These are phyloP conservation scores for Enoplosus armatus DNA, from an alignment of 2,797 vertebrate genomes.

Conservation along the genomic window DNA sequence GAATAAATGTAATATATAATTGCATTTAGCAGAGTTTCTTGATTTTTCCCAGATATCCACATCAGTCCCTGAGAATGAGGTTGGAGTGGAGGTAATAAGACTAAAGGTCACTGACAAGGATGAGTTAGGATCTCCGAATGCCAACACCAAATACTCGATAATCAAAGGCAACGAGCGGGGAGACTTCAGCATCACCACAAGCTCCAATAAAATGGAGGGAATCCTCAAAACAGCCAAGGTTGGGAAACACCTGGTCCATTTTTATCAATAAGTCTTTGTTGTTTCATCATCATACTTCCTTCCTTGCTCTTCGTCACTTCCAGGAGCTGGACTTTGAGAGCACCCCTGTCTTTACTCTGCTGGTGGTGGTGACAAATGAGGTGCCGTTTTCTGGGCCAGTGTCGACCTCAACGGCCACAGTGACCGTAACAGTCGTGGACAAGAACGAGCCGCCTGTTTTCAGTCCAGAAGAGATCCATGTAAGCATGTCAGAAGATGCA, in stretches of 20 bases:
- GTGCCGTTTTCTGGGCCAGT: slow-evolving; percentile 78
- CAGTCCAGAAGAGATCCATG: slow-evolving; percentile 58
- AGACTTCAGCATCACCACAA: slow-evolving; percentile 82
- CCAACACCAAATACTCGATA: slow-evolving; percentile 83
- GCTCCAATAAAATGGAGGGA: slow-evolving; percentile 86
- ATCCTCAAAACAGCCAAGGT: slow-evolving; percentile 87
- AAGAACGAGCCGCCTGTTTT: slow-evolving; percentile 89
- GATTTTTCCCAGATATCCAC: slow-evolving; percentile 75
- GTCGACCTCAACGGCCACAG: slow-evolving; percentile 83
- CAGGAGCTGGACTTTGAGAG: slow-evolving; percentile 90
- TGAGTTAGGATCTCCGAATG: slow-evolving; percentile 72
- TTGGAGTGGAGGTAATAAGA: slow-evolving; percentile 77
- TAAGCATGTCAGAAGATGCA: slow-evolving; percentile 74
- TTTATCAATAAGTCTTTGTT: not conserved
- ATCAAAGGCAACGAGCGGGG: slow-evolving; percentile 81
- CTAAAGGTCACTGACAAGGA: slow-evolving; percentile 86
- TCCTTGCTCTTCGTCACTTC: not conserved
- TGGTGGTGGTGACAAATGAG: slow-evolving; percentile 85
- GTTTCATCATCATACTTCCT: not conserved
- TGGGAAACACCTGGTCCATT: not conserved
- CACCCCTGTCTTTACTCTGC: slow-evolving; percentile 73
- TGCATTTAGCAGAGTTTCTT: not conserved
- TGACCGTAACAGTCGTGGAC: slow-evolving; percentile 84
- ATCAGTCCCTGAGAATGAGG: slow-evolving; percentile 83
- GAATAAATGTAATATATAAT: not conserved